Conservation (phyloP, 2,797 vertebrate genomes). For the Acanthis flammea region DNA sequence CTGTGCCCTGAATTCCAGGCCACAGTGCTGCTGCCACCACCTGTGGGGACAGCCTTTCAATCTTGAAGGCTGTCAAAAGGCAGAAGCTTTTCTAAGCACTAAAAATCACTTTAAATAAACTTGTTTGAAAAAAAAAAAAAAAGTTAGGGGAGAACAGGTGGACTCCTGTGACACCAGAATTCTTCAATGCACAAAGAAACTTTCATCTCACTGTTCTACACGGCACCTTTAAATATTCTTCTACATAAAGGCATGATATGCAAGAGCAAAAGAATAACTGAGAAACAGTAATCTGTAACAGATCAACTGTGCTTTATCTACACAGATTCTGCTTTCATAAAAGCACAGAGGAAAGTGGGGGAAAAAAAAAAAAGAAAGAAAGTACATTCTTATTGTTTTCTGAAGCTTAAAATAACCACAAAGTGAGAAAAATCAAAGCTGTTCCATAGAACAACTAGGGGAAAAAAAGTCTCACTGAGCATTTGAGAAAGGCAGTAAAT, state of each 20-base stretch:
- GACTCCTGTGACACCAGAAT: slow-evolving; percentile 54
- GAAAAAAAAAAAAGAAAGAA: neutral
- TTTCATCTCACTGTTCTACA: slow-evolving; percentile 57
- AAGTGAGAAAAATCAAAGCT: slow-evolving; percentile 69
- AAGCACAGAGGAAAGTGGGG: slow-evolving; percentile 14
- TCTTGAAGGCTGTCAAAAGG: slow-evolving; percentile 34
- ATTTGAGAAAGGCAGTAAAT: slow-evolving; percentile 39
- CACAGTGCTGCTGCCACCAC: slow-evolving; percentile 10
- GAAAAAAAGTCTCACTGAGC: slow-evolving; percentile 32
- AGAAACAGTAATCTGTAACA: slow-evolving; percentile 68
- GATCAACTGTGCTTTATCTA: slow-evolving; percentile 68
- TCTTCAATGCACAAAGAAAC: slow-evolving; percentile 57
- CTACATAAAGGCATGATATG: slow-evolving; percentile 62
- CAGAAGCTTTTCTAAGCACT: slow-evolving; percentile 26
- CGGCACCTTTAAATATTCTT: slow-evolving; percentile 63
- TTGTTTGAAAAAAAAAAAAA: neutral
- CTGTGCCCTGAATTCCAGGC: slow-evolving; percentile 36
- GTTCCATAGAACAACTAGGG: slow-evolving; percentile 43
- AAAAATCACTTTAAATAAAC: slow-evolving; percentile 60
- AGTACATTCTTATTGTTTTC: slow-evolving; percentile 68
- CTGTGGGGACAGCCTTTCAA: slow-evolving; percentile 54
- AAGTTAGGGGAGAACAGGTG: slow-evolving; percentile 51
- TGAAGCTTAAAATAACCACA: slow-evolving; percentile 70
- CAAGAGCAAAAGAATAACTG: slow-evolving; percentile 64
- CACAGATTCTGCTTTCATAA: slow-evolving; percentile 59